phyloP scores from a whole-genome alignment of 53 echinoderm and acorn worm species.

The Apostichopus leukothele region DNA sequence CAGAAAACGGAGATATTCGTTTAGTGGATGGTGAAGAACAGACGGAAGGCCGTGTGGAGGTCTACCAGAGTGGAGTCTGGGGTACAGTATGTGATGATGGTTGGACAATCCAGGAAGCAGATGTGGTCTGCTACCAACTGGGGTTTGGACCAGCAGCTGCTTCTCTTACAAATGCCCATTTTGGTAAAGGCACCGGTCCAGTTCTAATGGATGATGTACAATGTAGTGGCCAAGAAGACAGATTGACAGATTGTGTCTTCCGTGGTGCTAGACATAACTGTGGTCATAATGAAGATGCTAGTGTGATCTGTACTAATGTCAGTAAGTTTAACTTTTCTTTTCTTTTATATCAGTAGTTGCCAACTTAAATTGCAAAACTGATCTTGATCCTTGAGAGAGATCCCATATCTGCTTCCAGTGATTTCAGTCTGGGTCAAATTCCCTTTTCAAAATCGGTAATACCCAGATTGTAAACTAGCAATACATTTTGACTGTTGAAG shows the following conservation, averaged over 20 bases:
- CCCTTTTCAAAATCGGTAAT: no score
- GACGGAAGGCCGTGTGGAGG: neutral
- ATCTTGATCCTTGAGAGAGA: no score
- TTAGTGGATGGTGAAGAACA: neutral
- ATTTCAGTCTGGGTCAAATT: no score
- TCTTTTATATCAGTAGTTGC: neutral
- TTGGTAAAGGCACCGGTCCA: neutral
- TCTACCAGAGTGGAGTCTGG: neutral
- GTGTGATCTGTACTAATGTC: neutral
- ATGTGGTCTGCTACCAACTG: conserved; percentile 13
- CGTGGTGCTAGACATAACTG: conserved; percentile 29
- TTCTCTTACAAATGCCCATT: neutral
- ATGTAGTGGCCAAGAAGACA: neutral
- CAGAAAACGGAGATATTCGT: conserved; percentile 14
- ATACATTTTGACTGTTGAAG: no score
- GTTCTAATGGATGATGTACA: conserved; percentile 3
- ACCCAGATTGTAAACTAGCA: no score
- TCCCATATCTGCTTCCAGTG: no score
- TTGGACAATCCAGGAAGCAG: neutral
- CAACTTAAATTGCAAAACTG: no score
- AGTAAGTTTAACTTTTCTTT: neutral
- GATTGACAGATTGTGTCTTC: conserved; percentile 8
- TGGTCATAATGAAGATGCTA: neutral
- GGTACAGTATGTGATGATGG: conserved; percentile 26
- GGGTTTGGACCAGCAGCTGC: conserved; percentile 11